A percentile compares a stretch with the other conserved stretches of the same genome.
Evolutionary conservation across 2,113 vertebrate genomes (phyloP).

Genomic region (Mustela lutreola): DNA sequence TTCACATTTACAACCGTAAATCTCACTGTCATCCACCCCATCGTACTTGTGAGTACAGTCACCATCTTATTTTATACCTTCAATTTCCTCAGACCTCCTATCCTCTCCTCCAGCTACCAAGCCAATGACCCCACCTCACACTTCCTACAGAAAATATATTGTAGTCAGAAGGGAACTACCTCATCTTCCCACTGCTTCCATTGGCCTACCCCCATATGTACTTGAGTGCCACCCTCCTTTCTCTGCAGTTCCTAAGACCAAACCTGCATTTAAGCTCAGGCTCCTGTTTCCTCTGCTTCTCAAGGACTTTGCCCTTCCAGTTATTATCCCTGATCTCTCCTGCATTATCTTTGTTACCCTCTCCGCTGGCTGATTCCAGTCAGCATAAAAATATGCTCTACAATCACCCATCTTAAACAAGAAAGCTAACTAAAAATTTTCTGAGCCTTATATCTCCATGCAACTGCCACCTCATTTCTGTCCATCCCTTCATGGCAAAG

Average conservation of each 20-base stretch:
- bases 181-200: background rate
- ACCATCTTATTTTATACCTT: background rate
- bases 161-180: background rate
- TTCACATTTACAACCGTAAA: background rate
- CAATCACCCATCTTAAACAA: slow-evolving; percentile 3
- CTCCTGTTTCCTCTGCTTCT: background rate
- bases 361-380: background rate
- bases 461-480: background rate
- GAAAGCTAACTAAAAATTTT: background rate
- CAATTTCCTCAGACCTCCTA: background rate
- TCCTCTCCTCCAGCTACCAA: background rate
- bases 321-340: background rate
- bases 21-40: background rate
- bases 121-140: background rate
- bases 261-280: background rate
- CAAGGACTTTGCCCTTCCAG: background rate
- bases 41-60: background rate
- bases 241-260: background rate
- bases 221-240: background rate
- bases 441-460: background rate
- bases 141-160: background rate
- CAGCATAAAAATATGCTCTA: background rate
- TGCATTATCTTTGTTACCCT: background rate
- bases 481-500: background rate
- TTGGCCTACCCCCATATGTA: background rate